A percentile compares a stretch with the other conserved stretches of the same genome.
phyloP scores from a whole-genome alignment of 92 coral and sea anemone species.

The Epizoanthus ramosus region DNA sequence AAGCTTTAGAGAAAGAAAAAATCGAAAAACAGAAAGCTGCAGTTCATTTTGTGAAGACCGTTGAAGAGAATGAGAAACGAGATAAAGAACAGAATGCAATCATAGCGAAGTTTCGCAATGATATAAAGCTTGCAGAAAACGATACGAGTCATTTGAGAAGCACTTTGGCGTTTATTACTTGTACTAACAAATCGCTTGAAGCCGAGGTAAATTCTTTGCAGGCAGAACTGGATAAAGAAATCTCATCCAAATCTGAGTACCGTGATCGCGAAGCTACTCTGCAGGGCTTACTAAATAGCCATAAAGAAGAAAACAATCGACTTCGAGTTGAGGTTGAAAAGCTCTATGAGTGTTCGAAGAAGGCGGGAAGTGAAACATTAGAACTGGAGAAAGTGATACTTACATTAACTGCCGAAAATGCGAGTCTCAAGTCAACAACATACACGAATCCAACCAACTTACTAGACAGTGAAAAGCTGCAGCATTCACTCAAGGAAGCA shows the following conservation, averaged over 20 bases:
- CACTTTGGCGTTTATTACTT: constrained; percentile 1
- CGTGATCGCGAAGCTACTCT: constrained; percentile 24
- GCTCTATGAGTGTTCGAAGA: constrained; percentile 4
- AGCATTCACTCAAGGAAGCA: not conserved
- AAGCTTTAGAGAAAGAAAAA: not conserved
- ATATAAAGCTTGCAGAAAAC: constrained; percentile 28
- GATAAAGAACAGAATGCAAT: not conserved
- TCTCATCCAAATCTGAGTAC: constrained; percentile 27
- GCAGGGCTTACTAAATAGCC: not conserved
- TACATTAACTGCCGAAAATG: not conserved
- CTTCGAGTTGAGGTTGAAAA: constrained; percentile 20
- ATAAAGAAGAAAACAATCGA: constrained; percentile 25
- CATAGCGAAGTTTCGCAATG: constrained; percentile 19
- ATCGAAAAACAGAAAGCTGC: not conserved
- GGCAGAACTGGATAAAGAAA: constrained; percentile 29
- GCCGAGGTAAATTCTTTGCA: constrained; percentile 12
- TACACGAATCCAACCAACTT: not conserved
- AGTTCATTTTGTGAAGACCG: not conserved
- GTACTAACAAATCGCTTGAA: constrained; percentile 28
- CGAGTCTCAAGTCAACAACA: not conserved
- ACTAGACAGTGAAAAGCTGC: not conserved
- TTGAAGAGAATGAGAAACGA: not conserved
- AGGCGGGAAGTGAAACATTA: not conserved
- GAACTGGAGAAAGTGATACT: not conserved
- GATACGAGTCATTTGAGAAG: constrained; percentile 9